These are phyloP conservation scores for Grantiella picta DNA, from an alignment of 2,113 vertebrate genomes.

Conservation along the genomic window DNA sequence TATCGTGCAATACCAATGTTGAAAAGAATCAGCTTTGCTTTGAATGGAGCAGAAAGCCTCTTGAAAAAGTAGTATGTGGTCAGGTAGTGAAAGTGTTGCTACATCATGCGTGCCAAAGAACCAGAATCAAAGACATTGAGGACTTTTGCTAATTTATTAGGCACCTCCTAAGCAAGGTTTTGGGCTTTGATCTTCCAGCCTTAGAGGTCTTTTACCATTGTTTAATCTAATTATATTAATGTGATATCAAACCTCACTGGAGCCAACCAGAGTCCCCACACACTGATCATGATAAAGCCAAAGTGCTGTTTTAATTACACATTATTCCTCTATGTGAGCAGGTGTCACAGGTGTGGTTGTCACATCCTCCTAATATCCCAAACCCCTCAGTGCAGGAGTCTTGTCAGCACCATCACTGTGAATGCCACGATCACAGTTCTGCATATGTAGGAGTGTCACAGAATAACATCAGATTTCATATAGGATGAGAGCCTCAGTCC, in stretches of 20 bases:
- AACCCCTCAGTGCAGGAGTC: neutral
- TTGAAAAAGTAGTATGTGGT: neutral
- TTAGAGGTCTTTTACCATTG: neutral
- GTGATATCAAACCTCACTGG: neutral
- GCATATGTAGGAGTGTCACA: neutral
- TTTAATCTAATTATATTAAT: neutral
- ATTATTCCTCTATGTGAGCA: neutral
- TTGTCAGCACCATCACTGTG: neutral
- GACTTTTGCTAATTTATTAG: neutral
- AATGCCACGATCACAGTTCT: neutral
- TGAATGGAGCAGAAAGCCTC: neutral
- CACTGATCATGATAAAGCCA: neutral
- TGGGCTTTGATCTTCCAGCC: neutral
- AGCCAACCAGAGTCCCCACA: neutral
- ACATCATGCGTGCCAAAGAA: neutral
- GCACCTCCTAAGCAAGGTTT: neutral
- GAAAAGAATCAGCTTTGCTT: neutral
- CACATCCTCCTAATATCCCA: neutral
- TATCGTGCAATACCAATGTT: neutral
- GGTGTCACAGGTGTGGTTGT: neutral
- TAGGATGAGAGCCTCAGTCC: neutral
- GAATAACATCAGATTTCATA: neutral
- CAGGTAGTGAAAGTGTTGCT: neutral
- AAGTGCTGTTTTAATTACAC: neutral
- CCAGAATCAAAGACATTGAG: neutral